Conservation (phyloP, 2,113 vertebrate species). For the Gymnocephalus cernua region DNA sequence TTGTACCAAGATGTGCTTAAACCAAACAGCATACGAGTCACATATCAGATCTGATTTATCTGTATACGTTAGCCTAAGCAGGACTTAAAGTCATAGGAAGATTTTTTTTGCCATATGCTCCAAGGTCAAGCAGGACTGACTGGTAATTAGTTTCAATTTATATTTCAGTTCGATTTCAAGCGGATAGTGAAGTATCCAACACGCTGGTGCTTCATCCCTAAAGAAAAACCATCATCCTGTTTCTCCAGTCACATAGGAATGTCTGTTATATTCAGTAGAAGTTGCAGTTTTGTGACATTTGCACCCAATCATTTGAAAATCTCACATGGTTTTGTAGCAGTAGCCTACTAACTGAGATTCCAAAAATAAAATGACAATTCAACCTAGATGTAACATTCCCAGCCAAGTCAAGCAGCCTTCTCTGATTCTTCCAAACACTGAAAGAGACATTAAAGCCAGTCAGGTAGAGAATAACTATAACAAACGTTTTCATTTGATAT, state of each 20-base stretch:
- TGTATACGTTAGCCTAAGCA: constrained; percentile 14
- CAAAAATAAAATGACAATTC: constrained; percentile 8
- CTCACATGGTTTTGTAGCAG: constrained; percentile 6
- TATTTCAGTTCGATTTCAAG: constrained; percentile 27
- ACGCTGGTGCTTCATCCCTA: constrained; percentile 2
- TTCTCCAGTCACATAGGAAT: constrained; percentile 11
- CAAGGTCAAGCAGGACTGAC: constrained; percentile 68
- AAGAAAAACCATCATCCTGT: constrained; percentile 3
- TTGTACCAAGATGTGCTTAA: constrained; percentile 34
- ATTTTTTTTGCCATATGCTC: constrained; percentile 35
- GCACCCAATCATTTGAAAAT: constrained; percentile 5
- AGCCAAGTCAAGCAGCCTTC: not conserved
- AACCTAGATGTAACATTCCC: not conserved
- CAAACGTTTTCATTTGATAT: not conserved
- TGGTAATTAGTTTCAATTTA: constrained; percentile 32
- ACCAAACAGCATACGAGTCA: constrained; percentile 28
- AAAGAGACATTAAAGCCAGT: not conserved
- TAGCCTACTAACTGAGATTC: not conserved
- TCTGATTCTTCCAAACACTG: not conserved
- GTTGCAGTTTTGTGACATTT: not conserved
- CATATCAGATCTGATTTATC: constrained; percentile 21
- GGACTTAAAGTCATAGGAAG: constrained; percentile 16
- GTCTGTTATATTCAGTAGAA: not conserved
- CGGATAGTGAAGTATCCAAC: constrained; percentile 27
- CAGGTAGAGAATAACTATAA: not conserved